Evolutionary conservation across 2,888 invertebrate genomes (phyloP), one percentile per base, ranked within the genome.

Genomic region (Tortricodes alternella): DNA sequence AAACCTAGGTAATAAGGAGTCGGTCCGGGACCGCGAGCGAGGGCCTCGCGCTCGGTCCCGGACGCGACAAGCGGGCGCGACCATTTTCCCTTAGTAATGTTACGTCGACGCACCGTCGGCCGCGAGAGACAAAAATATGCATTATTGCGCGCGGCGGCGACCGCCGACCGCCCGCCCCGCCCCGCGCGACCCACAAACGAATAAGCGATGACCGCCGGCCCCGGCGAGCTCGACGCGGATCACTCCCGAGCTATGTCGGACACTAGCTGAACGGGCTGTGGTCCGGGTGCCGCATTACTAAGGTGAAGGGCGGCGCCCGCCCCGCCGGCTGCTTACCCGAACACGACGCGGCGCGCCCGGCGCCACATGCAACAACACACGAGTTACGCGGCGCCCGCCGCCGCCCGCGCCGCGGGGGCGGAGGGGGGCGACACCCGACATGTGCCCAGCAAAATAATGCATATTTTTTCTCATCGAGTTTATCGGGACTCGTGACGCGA

Each of bases 21-120:
- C 6, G 67, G 72, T 69, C 73, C 79, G 81, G 75, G 70, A 75
- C 76, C 81, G 77, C 62, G 51, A 57, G 73, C 70, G 73, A 67
- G 19, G 18, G 41, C 19, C 23, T 41, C 75, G 75, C 71, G 66
- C 67, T 46, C 80, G 78, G 74, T 71, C 64, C 74, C 81, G 81
- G 76, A 69, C 68, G 61, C 57, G 63, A 62, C 68, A 78, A 80
- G 83, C 80, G 83, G 74, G 74, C 83, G 82, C 80, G 83, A 79
- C 79, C 74, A 83, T 85, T 88, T 89, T 86, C 85, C 89, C 89
- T 90, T 89, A 89, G 89, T 89, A 90, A 89, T 89, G 88, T 83
- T 73, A 76, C 62, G 62, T 67, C 62, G 59, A 64, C 67, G 61
- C 49, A 66, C 61, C 69, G 71, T 65, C 63, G 64, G 70, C 68